Base-by-base conservation (phyloP, 2,113 vertebrate genomes). In the Zapus hudsonius region DNA sequence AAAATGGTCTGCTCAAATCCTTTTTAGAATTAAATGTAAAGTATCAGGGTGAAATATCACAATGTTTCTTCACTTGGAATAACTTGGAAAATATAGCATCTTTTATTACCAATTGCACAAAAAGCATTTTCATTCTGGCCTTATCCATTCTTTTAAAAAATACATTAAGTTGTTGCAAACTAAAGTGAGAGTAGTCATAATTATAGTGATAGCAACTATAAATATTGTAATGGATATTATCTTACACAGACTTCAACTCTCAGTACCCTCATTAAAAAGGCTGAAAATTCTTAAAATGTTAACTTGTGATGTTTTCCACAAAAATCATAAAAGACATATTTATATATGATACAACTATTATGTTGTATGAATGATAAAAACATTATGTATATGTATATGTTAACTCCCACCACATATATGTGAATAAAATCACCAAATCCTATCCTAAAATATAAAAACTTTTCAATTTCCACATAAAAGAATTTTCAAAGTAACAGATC, bases 21-120 rank as follows among this genome's bases (percentile, higher is more conserved):
- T 80, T 87, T 92, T 57, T 57, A 36, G 55, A 85, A 84, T 84
- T 92, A 81, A 93, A 89, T 76, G 52, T 31, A 80, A 90, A 90
- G 36, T 75, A 59, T 47, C 23, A 29, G 19, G 81, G 36, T 72
- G 63, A 91, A 84, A 79, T 64, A 82, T 33, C 25, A 52, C 27
- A 61, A 52, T 61, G 36, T 63, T 4, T 70, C 75, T 89, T 80
- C 79, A 84, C 52, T 64, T 83, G 31, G 23, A 63, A 19, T 64
- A 57, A 12, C 38, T 64, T 87, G 16, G 33, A 36, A 90, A 86
- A 84, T 9, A 79, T 22, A 31, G 5, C 23, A 11, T 10, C n/a
- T 16, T 88, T 73, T 79, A 36, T 1, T 23, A 29, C 31, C 36
- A 47, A 5, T n/a, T 7, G 33, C 10, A 67, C 7, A 36, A n/a